Base-by-base conservation (phyloP, 1,140 invertebrate species). In the Venturia canescens region DNA sequence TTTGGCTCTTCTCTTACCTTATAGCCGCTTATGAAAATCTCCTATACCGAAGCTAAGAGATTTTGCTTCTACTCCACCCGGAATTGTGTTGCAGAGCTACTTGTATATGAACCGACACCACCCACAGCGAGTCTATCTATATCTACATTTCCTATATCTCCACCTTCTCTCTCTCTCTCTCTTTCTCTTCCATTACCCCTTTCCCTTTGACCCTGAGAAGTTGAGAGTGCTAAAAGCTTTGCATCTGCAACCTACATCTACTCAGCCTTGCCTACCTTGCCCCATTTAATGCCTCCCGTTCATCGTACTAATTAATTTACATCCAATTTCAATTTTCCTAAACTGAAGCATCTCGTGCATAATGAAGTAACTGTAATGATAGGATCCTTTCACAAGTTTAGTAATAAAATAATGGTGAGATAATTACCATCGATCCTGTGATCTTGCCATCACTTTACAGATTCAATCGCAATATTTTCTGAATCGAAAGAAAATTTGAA, bases 181-280 rank as follows among this genome's bases (percentile, higher is more conserved):
- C 3, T 9, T 34, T 63, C 75, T 38, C 21, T 77, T 38, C 57
- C 75, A 77, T 77, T 77, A 77, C 48, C 60, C 75, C 66, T 31
- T 77, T 77, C 75, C 44, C 75, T 77, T 63, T 77, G 75, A 77
- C 75, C 72, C 75, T 23, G 31, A 60, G 75, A 60, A 16, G 13
- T 77, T 66, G 75, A 21, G 60, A 38, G 57, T 63, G 50, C 75
- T 77, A 77, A 77, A 77, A 77, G 75, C 75, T 77, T 77, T 44
- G 57, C 75, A 66, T 77, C 75, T 21, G 63, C 60, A 60, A 23
- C 48, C 48, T 48, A 60, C 50, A 53, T 29, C n/a, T 27, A 57
- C 38, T 74, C 38, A 76, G 50, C 50, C 72, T 76, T 31, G 15
- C 23, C 31, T 16, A 76, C 26, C 3, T 63, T 60, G 3, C 50